phyloP scores from a whole-genome alignment of 2,113 vertebrate species.

The Platysternon megacephalum region DNA sequence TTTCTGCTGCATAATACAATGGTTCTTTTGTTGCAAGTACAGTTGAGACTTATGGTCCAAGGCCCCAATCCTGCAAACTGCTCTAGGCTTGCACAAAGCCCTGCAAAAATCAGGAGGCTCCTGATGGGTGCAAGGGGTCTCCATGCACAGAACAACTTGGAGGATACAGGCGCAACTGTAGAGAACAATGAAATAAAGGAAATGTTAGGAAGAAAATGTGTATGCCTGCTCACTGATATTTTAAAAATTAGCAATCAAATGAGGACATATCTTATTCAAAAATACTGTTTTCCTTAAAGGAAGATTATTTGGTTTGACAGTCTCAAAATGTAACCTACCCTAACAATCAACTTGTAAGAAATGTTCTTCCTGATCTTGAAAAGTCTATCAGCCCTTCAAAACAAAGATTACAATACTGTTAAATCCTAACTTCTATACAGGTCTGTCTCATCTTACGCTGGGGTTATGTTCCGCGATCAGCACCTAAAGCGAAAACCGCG shows the following conservation, averaged over 20 bases:
- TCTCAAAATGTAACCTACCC: neutral
- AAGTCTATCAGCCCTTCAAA: too few species aligned
- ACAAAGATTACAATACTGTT: too few species aligned
- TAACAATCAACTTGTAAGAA: too few species aligned
- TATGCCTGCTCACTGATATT: neutral
- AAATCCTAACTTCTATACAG: too few species aligned
- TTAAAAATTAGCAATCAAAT: neutral
- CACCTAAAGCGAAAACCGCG: too few species aligned
- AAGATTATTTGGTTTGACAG: neutral
- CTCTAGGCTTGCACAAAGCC: neutral
- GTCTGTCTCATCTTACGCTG: too few species aligned
- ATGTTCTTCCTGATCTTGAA: neutral
- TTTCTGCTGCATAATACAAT: neutral
- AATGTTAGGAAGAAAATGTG: neutral
- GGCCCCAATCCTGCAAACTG: neutral
- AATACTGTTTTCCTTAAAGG: neutral
- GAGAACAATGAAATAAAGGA: neutral
- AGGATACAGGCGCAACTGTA: neutral
- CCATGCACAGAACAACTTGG: neutral
- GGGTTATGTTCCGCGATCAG: too few species aligned
- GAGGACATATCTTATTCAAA: neutral
- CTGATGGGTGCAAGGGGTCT: neutral
- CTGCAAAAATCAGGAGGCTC: neutral
- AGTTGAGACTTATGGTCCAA: neutral
- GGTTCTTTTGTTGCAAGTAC: neutral